Evolutionary conservation across 1,140 invertebrate species (phyloP).

Genomic region (Conopomorpha cramerella): DNA sequence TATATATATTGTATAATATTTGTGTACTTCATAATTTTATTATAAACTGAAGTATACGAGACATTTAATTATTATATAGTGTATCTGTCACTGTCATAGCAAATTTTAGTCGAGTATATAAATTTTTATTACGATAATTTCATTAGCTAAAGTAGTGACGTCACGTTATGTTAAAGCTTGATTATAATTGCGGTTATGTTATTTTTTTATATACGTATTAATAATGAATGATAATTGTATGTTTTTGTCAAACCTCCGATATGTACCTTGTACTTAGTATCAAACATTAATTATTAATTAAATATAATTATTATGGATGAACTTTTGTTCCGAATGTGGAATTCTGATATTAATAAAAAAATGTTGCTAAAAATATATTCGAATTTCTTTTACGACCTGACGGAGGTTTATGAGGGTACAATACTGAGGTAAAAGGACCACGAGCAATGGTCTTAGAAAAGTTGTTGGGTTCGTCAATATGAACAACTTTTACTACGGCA

Average conservation of each 20-base stretch:
- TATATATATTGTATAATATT: not conserved
- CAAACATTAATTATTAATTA: slow-evolving; percentile 46
- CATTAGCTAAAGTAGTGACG: not conserved
- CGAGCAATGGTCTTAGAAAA: not conserved
- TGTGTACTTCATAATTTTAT: not conserved
- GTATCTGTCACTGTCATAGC: too few relatives aligned
- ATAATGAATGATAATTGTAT: slow-evolving; percentile 19
- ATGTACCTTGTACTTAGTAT: slow-evolving; percentile 34
- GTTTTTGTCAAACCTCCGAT: slow-evolving; percentile 19
- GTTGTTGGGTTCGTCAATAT: not conserved
- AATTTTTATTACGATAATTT: not conserved
- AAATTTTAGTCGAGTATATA: not conserved
- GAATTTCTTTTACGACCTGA: too few relatives aligned
- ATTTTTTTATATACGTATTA: not conserved
- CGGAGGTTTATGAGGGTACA: not conserved
- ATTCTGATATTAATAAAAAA: slow-evolving; percentile 63
- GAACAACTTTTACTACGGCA: not conserved
- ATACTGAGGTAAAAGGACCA: not conserved
- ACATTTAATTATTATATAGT: not conserved
- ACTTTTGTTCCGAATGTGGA: slow-evolving; percentile 53
- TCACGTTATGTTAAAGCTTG: slow-evolving; percentile 7
- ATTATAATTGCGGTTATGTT: slow-evolving; percentile 15
- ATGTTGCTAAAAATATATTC: slow-evolving; percentile 60
- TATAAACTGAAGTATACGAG: not conserved
- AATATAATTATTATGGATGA: slow-evolving; percentile 29